Conservation (phyloP, 2,888 invertebrate species). For the Geophilus truncorum region DNA sequence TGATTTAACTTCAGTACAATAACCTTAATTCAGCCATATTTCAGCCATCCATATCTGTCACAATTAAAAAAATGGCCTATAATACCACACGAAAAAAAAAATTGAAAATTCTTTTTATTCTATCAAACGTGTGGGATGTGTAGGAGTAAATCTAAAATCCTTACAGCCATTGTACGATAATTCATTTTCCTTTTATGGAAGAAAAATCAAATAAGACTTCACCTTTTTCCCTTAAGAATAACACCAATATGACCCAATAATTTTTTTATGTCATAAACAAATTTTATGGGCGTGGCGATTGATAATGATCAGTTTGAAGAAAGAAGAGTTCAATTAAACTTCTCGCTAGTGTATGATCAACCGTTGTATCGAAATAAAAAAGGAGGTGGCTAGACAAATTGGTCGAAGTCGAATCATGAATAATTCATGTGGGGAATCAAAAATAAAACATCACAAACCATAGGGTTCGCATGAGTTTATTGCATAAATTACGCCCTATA, state of each 20-base stretch:
- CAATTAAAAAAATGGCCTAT: not conserved
- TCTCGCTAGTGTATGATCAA: not conserved
- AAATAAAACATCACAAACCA: constrained; percentile 20
- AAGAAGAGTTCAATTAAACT: not conserved
- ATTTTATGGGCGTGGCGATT: not conserved
- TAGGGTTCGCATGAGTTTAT: not conserved
- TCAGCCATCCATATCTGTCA: not conserved
- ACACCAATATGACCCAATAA: not conserved
- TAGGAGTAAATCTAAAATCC: not conserved
- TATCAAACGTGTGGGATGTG: not conserved
- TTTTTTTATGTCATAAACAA: not conserved
- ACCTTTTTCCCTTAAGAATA: not conserved
- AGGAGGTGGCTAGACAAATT: constrained; percentile 3
- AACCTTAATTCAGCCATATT: not conserved
- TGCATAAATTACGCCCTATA: constrained; percentile 19
- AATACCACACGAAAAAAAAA: not conserved
- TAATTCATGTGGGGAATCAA: constrained; percentile 1
- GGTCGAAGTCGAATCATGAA: not conserved
- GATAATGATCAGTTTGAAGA: constrained; percentile 1
- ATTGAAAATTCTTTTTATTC: not conserved
- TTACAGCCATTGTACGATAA: not conserved
- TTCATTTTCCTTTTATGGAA: not conserved
- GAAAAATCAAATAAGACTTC: not conserved
- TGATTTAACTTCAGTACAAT: not conserved
- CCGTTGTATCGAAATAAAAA: not conserved